These are phyloP conservation scores for Simalia tracyae DNA, from an alignment of 2,797 vertebrate genomes.

Conservation along the genomic window DNA sequence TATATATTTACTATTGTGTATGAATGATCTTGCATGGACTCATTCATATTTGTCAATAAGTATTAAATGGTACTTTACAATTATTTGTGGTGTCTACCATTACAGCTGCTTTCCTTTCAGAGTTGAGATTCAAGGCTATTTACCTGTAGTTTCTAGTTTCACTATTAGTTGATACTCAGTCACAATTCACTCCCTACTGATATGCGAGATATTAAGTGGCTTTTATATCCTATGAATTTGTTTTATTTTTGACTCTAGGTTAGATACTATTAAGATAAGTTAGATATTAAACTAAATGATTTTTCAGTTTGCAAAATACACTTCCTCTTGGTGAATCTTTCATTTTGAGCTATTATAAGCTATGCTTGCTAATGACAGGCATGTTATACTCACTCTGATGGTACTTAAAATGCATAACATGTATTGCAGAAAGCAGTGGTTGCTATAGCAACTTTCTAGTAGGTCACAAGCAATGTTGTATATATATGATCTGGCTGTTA, in stretches of 20 bases:
- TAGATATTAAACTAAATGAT: not conserved
- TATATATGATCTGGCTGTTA: slow-evolving; percentile 91
- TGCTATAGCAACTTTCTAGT: slow-evolving; percentile 86
- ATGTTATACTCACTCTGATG: slow-evolving; percentile 75
- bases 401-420: slow-evolving; percentile 99
- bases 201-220: not conserved
- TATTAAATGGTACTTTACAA: not conserved
- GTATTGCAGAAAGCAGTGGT: slow-evolving; percentile 90
- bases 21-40: not conserved
- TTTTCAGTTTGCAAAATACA: slow-evolving; percentile 7
- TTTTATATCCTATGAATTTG: not conserved
- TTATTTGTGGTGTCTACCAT: not conserved
- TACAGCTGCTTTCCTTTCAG: not conserved
- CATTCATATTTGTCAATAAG: not conserved
- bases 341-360: slow-evolving; percentile 59
- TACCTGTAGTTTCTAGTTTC: not conserved
- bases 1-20: not conserved
- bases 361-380: slow-evolving; percentile 78
- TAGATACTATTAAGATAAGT: slow-evolving; percentile 25
- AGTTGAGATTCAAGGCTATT: not conserved
- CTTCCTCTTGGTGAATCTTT: slow-evolving; percentile 38
- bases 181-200: not conserved
- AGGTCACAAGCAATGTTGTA: slow-evolving; percentile 90
- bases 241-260: slow-evolving; percentile 12
- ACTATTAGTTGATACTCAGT: not conserved